Base-by-base conservation (phyloP, 2,888 invertebrate genomes). In the Ornithoptera priamus region DNA sequence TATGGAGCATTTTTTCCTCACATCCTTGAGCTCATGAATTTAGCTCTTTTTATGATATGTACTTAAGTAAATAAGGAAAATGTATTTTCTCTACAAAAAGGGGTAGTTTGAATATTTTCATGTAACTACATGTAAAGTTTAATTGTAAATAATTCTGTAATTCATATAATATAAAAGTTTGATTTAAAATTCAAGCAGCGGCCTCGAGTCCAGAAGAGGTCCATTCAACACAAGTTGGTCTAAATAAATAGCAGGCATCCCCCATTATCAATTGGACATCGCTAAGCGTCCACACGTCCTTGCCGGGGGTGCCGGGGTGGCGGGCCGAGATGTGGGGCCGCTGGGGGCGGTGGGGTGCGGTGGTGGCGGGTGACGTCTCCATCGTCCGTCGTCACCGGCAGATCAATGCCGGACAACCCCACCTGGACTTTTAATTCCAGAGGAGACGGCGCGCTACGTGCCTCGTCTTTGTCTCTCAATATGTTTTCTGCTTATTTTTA, bases 381-480 rank as follows among this genome's bases (percentile, higher is more conserved):
- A 85, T 87, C 87, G 87, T 82, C 86, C 85, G 82, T 80, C 84
- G 86, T 86, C 87, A 89, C 80, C 84, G 85, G 80, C 90, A 89
- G 92, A 92, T 91, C 92, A 92, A 91, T 90, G 89, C 89, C 78
- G 88, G 87, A 88, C 88, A 85, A 80, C 85, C 85, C 89, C 90
- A 92, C 92, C 90, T 93, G 91, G 89, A 91, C 86, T 92, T 92
- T 92, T 92, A 90, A 89, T 86, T 89, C 81, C 81, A 79, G 74
- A 75, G 72, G 76, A 76, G 72, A 65, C 68, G 70, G 74, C 72
- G 56, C 50, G 67, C 70, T 67, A 64, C 71, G 71, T 67, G 67
- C 70, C 64, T 61, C 71, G 71, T 67, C 76, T 75, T 76, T 78
- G 76, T 78, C 77, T 77, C 76, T 75, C 67, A 75, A 76, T 74